Conservation (phyloP, 2,797 vertebrate species). For the Mormyrops attenuatus region DNA sequence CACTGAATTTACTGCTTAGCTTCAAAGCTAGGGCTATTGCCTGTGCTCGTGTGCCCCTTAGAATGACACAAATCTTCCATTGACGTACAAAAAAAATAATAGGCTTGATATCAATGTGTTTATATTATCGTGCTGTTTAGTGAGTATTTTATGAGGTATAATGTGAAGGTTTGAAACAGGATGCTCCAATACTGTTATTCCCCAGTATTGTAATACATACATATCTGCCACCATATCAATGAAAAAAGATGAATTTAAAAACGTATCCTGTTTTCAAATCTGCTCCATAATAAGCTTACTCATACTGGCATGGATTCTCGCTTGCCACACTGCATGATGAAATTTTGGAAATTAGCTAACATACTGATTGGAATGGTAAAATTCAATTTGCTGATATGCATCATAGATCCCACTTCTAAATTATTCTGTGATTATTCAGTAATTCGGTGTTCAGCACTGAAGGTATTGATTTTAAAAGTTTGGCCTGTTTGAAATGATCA, state of each 20-base stretch:
- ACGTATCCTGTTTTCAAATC: neutral
- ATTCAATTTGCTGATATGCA: neutral
- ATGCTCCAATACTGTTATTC: neutral
- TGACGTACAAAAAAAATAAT: conserved; percentile 24
- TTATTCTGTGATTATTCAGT: neutral
- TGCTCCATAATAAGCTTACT: neutral
- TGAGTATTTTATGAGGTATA: neutral
- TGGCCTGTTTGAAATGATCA: neutral
- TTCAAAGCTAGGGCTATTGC: conserved; percentile 55
- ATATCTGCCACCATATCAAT: neutral
- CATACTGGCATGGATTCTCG: neutral
- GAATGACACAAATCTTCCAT: conserved; percentile 38
- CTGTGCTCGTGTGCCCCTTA: conserved; percentile 47
- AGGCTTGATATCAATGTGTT: neutral
- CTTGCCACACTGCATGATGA: neutral
- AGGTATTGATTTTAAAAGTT: neutral
- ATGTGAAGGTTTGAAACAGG: neutral
- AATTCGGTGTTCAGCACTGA: neutral
- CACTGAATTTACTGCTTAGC: conserved; percentile 36
- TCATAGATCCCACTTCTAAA: neutral
- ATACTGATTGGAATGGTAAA: neutral
- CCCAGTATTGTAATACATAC: neutral
- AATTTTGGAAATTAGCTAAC: neutral
- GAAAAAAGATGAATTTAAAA: neutral
- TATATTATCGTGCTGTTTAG: neutral